Base-by-base conservation (phyloP, 2,888 invertebrate species). In the Dryococelus australis region DNA sequence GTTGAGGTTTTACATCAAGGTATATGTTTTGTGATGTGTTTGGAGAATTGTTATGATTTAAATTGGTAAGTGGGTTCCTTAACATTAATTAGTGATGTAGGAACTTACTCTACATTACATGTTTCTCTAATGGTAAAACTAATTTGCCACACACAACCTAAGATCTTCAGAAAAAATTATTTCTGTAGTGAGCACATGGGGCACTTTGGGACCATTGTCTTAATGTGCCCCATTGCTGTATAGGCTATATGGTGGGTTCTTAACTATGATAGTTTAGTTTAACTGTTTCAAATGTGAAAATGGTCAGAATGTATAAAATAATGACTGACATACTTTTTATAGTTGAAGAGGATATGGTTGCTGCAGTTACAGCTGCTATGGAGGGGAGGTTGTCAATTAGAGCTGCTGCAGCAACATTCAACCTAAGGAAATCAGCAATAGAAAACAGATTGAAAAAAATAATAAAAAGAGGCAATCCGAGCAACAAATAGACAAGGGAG, bases 101-200 rank as follows among this genome's bases (percentile, higher is more conserved):
- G 8, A 43, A 0, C 35, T 9, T 83, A 6, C 13, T 27, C 24
- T 83, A 16, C 35, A 83, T 43, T 83, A 28, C 28, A 83, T 43
- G 65, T 65, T 65, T 24, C 8, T 43, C 13, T 24, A 83, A 83
- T 43, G 24, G 35, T 83, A 83, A 3, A 83, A 20, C 12, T 80
- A n/a, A n/a, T 80, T 80, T 12, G 13, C n/a, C 24, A 80, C 2
- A 47, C 47, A 47, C 8, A 47, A 80, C 80, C 13, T 80, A 80
- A 80, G 13, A 80, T n/a, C 35, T 83, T 43, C 43, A 24, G 0
- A 26, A 35, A 43, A 83, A 43, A 43, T 24, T 83, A 83, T 28
- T 83, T 83, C n/a, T 28, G 83, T 83, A 83, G 35, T 35, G 83
- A 43, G 83, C 83, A 20, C 8, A 43, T 28, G 83, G 8, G 83